Conservation (phyloP, 1,140 invertebrate genomes). For the Drosophila sturtevanti region DNA sequence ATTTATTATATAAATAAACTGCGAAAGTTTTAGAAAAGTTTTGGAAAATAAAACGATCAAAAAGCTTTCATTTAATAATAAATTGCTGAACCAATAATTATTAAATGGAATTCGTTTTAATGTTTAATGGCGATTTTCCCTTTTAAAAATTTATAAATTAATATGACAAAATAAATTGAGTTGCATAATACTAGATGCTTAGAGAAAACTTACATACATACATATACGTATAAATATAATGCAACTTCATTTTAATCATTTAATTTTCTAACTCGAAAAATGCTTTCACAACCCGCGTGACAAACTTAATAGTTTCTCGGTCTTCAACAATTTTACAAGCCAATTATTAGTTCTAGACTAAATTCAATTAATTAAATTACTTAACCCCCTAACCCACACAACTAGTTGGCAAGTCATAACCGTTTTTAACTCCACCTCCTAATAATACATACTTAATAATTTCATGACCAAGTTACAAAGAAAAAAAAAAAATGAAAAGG, state of each 20-base stretch:
- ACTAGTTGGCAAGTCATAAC: neutral
- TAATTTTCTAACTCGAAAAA: neutral
- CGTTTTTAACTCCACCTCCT: neutral
- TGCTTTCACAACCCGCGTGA: neutral
- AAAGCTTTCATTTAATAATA: too few species aligned
- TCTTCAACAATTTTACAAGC: neutral
- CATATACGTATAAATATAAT: too few species aligned
- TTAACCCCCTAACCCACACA: constrained; percentile 7
- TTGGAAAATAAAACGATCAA: too few species aligned
- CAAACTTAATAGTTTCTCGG: neutral
- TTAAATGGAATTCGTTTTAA: too few species aligned
- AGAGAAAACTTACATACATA: too few species aligned
- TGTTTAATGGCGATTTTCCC: too few species aligned
- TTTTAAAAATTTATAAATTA: too few species aligned
- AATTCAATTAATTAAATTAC: constrained; percentile 72
- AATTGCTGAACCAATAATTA: too few species aligned
- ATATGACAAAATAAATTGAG: too few species aligned
- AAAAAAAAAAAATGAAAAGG: constrained; percentile 4
- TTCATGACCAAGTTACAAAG: constrained; percentile 49
- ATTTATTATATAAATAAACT: too few species aligned
- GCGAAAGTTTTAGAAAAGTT: neutral
- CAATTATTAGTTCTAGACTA: constrained; percentile 37
- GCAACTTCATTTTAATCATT: neutral
- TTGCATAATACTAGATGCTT: too few species aligned
- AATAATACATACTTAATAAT: constrained; percentile 46